Evolutionary conservation across 30 jellyfish, hydroid and myxozoan species (phyloP), one percentile per base, ranked within the genome.

Genomic region (Phacellophora camtschatica): DNA sequence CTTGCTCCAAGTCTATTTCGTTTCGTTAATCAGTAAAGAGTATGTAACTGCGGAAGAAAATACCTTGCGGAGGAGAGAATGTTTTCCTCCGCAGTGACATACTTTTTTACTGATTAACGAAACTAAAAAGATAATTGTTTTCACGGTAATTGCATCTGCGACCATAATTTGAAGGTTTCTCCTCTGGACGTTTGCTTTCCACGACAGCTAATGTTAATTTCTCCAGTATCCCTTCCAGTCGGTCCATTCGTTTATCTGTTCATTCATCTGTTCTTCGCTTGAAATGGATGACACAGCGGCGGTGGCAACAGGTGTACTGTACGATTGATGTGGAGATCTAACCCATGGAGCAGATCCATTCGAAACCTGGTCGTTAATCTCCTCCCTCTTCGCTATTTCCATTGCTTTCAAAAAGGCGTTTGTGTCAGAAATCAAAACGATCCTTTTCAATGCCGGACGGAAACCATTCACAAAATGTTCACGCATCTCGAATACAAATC

Each of bases 361-460:
- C 22, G 66, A 11, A 5, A 65, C 31, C 30, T 65, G 80, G 9
- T 65, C 80, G 73, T 65, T 29, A 12, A 65, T 69, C 0, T 69
- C 83, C 45, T 69, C 83, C 77, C 75, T 22, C 27, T 69, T 69
- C 46, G 76, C 83, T 11, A 69, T 50, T 24, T 69, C 77, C 18
- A 69, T 27, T n/a, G 83, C 83, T 24, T 45, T 43, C 20, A 12
- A n/a, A 32, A 69, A 69, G 46, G n/a, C 23, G 6, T 12, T 25
- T 36, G 75, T 74, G 77, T 45, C 83, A 7, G 83, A 69, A 10
- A 69, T 69, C 65, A 64, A 36, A 15, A 59, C 74, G 55, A 59
- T 59, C 22, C 53, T 22, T 28, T 59, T 59, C 53, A 59, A 59
- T 3, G 57, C 4, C n/a, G 79, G 79, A 4, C 79, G 65, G 12